Evolutionary conservation across 2,888 invertebrate genomes (phyloP), one percentile per base, ranked within the genome.

Genomic region (Fissipunctia ypsillon): DNA sequence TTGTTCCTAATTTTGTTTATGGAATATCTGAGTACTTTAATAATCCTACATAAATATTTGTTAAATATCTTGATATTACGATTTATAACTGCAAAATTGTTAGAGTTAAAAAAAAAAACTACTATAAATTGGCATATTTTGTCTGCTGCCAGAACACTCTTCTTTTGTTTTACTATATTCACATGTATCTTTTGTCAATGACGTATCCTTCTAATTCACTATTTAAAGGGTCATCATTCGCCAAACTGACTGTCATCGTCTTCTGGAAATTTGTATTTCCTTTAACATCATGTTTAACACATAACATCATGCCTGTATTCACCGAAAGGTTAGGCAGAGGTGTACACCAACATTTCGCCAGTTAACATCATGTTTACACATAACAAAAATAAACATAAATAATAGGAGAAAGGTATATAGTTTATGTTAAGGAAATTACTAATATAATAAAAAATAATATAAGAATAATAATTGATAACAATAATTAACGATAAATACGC

Each of bases 1-100:
- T 85, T 78, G 52, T 67, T 82, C 6, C 74, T 76, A 61, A 78
- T 64, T 35, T 67, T 56, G 64, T 63, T 71, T 72, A 76, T 69
- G 60, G 12, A 14, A 57, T 35, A 74, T 74, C 22, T 60, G 31
- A 35, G 41, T 35, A 59, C 16, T 56, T 73, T 63, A 69, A 59
- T 52, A 14, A n/a, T 35, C 14, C n/a, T 59, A 25, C 3, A 63
- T n/a, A 38, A 38, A 43, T 52, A 45, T 63, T 50, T 35, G 14
- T 14, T 63, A 22, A 52, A 50, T 59, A 41, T 19, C 35, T 48
- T 12, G 22, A 25, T 41, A 0, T n/a, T 41, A 28, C 3, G 9
- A 76, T 69, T 48, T 41, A 60, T 35, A 9, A 6, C 3, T 14
- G 14, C 10, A 54, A 59, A 56, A 54, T 48, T 10, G 35, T 5